Evolutionary conservation across 2,113 vertebrate genomes (phyloP).

Genomic region (Atlantisia rogersi): DNA sequence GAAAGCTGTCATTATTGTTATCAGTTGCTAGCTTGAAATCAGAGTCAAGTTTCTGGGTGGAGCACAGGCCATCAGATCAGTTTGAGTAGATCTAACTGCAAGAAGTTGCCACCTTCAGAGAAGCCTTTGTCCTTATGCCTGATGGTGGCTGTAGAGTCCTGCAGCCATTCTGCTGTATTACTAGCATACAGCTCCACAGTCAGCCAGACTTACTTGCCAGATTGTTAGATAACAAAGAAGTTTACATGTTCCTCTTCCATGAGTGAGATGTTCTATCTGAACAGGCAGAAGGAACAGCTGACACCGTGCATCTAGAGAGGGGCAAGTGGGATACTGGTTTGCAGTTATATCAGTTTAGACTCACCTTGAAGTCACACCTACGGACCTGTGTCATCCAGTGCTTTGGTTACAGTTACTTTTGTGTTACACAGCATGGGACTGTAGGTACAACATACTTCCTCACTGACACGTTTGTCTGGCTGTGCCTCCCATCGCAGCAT

Average conservation of each 20-base stretch:
- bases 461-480: not conserved
- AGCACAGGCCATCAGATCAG: not conserved
- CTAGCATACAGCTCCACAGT: fast-evolving
- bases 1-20: not conserved
- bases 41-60: not conserved
- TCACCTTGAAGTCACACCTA: not conserved
- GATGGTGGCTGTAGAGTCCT: not conserved
- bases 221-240: not conserved
- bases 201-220: not conserved
- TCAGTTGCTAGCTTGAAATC: not conserved
- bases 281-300: not conserved
- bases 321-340: not conserved
- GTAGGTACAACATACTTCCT: not conserved
- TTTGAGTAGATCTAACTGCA: not conserved
- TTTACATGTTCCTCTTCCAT: not conserved
- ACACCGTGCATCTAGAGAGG: not conserved
- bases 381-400: not conserved
- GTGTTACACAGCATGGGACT: not conserved
- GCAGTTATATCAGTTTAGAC: not conserved
- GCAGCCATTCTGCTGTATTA: not conserved
- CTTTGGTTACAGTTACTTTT: not conserved
- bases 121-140: not conserved
- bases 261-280: not conserved
- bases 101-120: not conserved
- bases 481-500: not conserved